A percentile compares a stretch with the other conserved stretches of the same genome.
phyloP scores from a whole-genome alignment of 2,888 invertebrate species.

The Lordiphosa fenestrarum region DNA sequence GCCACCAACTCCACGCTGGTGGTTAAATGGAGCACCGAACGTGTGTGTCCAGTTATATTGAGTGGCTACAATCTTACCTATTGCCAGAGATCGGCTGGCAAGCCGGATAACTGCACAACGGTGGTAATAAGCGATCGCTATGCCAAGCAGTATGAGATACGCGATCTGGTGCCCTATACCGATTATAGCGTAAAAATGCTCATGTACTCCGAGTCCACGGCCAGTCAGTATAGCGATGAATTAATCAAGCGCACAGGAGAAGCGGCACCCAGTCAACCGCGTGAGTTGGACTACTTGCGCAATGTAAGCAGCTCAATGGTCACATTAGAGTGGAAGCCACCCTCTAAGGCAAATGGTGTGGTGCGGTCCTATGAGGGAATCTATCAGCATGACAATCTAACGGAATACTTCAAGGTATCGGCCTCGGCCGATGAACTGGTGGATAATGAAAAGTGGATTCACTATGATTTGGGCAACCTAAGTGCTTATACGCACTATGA shows the following conservation, averaged over 20 bases:
- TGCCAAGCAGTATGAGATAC: conserved; percentile 82
- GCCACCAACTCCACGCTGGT: conserved; percentile 80
- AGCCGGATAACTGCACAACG: conserved; percentile 58
- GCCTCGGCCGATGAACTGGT: conserved; percentile 40
- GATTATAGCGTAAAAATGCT: conserved; percentile 87
- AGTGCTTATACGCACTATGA: conserved; percentile 85
- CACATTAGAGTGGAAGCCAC: conserved; percentile 83
- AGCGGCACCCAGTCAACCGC: conserved; percentile 83
- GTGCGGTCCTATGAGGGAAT: conserved; percentile 78
- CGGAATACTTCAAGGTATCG: conserved; percentile 25
- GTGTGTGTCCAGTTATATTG: conserved; percentile 87
- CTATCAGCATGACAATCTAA: conserved; percentile 27
- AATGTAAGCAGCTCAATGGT: conserved; percentile 38
- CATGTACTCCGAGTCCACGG: conserved; percentile 83
- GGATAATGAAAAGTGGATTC: conserved; percentile 49
- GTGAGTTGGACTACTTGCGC: conserved; percentile 31
- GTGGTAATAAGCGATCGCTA: conserved; percentile 34
- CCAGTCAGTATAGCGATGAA: conserved; percentile 83
- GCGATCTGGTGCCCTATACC: conserved; percentile 86
- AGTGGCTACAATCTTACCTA: conserved; percentile 89
- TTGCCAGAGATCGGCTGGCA: conserved; percentile 80
- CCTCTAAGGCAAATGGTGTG: conserved; percentile 87
- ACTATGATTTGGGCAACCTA: conserved; percentile 78
- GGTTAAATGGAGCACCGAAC: conserved; percentile 89
- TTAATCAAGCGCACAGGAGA: conserved; percentile 86